Conservation (phyloP, 2,797 vertebrate species). For the Syngnathus rostellatus region DNA sequence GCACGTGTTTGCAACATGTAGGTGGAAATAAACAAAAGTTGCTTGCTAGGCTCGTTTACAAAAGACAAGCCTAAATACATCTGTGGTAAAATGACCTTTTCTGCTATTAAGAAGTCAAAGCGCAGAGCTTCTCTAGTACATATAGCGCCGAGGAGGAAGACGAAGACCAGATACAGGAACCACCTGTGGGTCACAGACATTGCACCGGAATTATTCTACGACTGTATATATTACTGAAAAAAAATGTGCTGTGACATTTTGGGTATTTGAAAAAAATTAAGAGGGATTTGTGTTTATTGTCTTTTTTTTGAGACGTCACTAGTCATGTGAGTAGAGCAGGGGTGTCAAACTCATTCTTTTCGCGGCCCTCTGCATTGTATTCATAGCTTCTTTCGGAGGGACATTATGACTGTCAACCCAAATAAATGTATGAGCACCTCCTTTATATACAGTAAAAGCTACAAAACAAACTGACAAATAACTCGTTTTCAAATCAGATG, state of each 20-base stretch:
- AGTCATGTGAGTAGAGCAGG: background rate
- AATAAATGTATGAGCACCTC: too few species aligned
- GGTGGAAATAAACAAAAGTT: background rate
- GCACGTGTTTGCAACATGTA: background rate
- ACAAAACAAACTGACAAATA: too few species aligned
- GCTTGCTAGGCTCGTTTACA: background rate
- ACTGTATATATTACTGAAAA: background rate
- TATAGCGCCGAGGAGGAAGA: conserved; percentile 90
- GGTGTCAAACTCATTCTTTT: background rate
- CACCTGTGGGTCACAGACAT: conserved; percentile 77
- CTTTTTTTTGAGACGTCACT: background rate
- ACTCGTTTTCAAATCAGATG: too few species aligned
- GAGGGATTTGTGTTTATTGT: background rate
- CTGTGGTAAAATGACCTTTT: conserved; percentile 82
- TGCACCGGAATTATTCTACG: conserved; percentile 25
- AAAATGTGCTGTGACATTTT: background rate
- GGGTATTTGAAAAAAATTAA: background rate
- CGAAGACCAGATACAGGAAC: conserved; percentile 96
- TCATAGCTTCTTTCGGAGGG: too few species aligned
- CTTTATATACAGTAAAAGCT: too few species aligned
- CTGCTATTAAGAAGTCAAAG: conserved; percentile 94
- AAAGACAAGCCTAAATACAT: background rate
- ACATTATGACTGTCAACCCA: too few species aligned
- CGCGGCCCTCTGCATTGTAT: too few species aligned
- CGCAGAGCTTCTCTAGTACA: conserved; percentile 89